Percentiles rank a stretch among this genome's conserved stretches.
Evolutionary conservation across 2,113 vertebrate species (phyloP).

Genomic region (Cyanistes caeruleus): DNA sequence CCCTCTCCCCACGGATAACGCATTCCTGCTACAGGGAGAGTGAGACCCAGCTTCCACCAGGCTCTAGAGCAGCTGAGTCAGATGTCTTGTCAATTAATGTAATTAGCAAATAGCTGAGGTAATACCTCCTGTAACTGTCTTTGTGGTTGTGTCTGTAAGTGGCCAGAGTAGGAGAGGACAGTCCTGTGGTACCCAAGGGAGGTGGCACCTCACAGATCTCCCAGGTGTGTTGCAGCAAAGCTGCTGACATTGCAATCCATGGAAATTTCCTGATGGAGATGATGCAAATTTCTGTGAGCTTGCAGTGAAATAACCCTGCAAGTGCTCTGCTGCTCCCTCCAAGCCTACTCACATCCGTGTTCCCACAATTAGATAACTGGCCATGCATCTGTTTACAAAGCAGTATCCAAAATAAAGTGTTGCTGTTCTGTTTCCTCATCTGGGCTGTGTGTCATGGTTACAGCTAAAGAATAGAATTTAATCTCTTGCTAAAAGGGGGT

Average conservation of each 20-base stretch:
- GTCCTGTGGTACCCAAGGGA: background rate
- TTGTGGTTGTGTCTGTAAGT: background rate
- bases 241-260: background rate
- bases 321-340: background rate
- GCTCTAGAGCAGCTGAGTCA: background rate
- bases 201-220: background rate
- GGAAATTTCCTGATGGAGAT: background rate
- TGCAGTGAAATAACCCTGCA: background rate
- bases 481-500: background rate
- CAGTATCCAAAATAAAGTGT: constrained; percentile 10
- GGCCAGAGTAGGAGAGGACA: background rate
- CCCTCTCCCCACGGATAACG: background rate
- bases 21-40: background rate
- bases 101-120: background rate
- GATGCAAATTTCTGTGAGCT: background rate
- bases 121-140: background rate
- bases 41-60: background rate
- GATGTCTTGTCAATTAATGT: background rate
- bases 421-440: background rate
- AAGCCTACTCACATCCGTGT: background rate
- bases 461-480: background rate
- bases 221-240: background rate
- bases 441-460: background rate
- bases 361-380: background rate
- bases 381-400: background rate